phyloP scores from a whole-genome alignment of 1,140 invertebrate species.

The Calephelis virginiensis region DNA sequence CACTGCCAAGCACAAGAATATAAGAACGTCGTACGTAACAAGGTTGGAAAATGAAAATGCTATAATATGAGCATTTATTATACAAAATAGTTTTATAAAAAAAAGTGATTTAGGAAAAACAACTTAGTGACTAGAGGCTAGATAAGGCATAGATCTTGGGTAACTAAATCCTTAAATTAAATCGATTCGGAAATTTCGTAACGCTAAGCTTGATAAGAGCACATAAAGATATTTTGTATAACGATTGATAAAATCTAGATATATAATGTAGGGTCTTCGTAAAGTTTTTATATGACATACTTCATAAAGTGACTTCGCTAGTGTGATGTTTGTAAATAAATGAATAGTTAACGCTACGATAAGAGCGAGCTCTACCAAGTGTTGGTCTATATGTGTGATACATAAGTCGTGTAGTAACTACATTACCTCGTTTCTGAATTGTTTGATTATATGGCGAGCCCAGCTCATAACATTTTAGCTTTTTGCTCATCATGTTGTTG shows the following conservation, averaged over 20 bases:
- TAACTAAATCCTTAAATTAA: conserved; percentile 40
- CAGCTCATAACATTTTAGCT: conserved; percentile 63
- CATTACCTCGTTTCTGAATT: conserved; percentile 66
- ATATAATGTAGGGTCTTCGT: conserved; percentile 52
- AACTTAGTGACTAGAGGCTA: conserved; percentile 55
- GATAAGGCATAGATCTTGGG: conserved; percentile 27
- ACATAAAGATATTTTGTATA: conserved; percentile 72
- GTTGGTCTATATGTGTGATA: conserved; percentile 45
- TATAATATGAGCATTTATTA: conserved; percentile 51
- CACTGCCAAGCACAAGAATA: background rate
- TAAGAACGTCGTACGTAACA: background rate
- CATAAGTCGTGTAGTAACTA: conserved; percentile 69
- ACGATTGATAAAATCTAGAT: conserved; percentile 53
- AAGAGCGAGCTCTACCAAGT: conserved; percentile 17
- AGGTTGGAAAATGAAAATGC: conserved; percentile 12
- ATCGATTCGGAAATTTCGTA: conserved; percentile 49
- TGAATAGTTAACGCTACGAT: conserved; percentile 33
- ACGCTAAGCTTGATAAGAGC: conserved; percentile 57
- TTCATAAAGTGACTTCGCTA: conserved; percentile 69
- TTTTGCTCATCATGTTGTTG: conserved; percentile 63
- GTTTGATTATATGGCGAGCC: conserved; percentile 56
- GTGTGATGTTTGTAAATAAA: conserved; percentile 72
- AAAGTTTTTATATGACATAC: conserved; percentile 73
- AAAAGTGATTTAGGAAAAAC: conserved; percentile 49
- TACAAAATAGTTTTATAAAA: conserved; percentile 52